Conservation (phyloP, 2,797 vertebrate genomes). For the Peromyscus aztecus region DNA sequence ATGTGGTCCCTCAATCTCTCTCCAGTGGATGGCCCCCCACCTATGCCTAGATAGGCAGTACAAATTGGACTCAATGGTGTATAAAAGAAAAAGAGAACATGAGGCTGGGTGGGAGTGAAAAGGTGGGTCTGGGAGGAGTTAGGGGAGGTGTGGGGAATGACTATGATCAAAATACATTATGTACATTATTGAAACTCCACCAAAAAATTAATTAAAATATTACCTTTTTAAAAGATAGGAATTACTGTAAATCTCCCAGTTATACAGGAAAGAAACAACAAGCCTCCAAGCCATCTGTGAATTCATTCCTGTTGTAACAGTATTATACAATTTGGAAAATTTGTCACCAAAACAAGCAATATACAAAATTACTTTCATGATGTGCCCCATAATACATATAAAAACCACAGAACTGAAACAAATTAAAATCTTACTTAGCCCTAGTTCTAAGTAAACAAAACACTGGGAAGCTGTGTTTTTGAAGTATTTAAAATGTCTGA, state of each 20-base stretch:
- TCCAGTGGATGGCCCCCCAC: background rate
- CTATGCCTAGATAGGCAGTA: background rate
- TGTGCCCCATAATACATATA: constrained; percentile 80
- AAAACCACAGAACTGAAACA: constrained; percentile 83
- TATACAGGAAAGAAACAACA: constrained; percentile 33
- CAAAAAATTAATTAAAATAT: background rate
- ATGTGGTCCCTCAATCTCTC: background rate
- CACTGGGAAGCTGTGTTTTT: constrained; percentile 24
- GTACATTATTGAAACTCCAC: background rate
- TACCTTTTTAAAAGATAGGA: constrained; percentile 8
- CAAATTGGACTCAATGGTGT: background rate
- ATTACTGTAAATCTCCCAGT: constrained; percentile 9
- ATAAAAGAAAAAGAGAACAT: background rate
- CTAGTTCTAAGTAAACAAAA: constrained; percentile 46
- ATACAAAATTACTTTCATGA: constrained; percentile 38
- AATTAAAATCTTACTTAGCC: constrained; percentile 14
- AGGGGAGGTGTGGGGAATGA: background rate
- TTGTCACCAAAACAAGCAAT: constrained; percentile 42
- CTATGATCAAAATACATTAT: background rate
- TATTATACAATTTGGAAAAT: constrained; percentile 54
- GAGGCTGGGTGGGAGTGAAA: background rate
- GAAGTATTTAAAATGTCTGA: constrained; percentile 42
- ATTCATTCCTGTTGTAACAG: constrained; percentile 18
- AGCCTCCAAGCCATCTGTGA: background rate
- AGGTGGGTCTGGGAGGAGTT: background rate